Conservation (phyloP, 1,140 invertebrate species). For the Lucilia cuprina region DNA sequence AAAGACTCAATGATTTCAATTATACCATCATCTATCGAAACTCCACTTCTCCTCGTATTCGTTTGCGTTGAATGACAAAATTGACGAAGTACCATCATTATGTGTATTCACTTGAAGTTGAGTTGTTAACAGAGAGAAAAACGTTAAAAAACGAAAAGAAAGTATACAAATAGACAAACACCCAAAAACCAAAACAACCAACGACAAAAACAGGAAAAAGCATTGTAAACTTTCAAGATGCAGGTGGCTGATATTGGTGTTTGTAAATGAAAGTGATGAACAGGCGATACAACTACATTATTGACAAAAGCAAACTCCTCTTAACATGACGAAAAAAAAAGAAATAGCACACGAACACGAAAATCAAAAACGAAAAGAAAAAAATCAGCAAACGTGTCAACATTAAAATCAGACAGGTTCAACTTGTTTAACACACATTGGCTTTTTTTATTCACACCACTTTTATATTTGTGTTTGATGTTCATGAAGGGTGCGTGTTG, state of each 20-base stretch:
- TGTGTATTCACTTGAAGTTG: slow-evolving; percentile 11
- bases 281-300: background rate
- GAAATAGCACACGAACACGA: background rate
- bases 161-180: background rate
- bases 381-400: background rate
- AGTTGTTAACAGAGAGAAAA: background rate
- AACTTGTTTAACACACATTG: background rate
- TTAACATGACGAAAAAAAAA: background rate
- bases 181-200: background rate
- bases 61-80: background rate
- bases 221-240: background rate
- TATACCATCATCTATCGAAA: background rate
- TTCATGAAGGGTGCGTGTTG: background rate
- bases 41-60: background rate
- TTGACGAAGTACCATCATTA: slow-evolving; percentile 17
- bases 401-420: background rate
- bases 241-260: background rate
- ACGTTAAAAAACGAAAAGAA: background rate
- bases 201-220: background rate
- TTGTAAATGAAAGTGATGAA: background rate
- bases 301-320: background rate
- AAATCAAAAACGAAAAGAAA: background rate
- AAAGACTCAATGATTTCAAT: background rate
- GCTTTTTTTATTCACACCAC: background rate
- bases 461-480: background rate